Evolutionary conservation across 2,797 vertebrate species (phyloP), one percentile per base, ranked within the genome.

Genomic region (Sebastes matsubarae): DNA sequence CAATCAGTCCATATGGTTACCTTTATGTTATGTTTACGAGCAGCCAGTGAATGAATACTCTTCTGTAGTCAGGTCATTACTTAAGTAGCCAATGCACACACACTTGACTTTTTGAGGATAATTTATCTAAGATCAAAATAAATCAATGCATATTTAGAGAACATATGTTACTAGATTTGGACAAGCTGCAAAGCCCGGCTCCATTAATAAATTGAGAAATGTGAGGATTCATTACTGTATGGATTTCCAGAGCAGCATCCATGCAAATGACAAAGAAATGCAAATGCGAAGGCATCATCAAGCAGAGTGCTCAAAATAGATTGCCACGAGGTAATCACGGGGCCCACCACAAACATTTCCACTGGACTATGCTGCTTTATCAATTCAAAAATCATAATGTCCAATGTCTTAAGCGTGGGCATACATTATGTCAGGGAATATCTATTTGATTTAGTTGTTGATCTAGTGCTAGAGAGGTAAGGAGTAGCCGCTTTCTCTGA

Each of bases 131-230:
- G 78, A 82, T 82, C 89, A 79, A 93, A 94, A 95, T 94, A 95
- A 96, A 96, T 96, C 95, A 95, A 95, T 96, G 93, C 86, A 93
- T 94, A 93, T 94, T 94, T 95, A 93, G 90, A 89, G 86, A 95
- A 94, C 93, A 94, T 94, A 93, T 94, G 95, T 95, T 96, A 87
- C 93, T 83, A 91, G 88, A 89, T 92, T 82, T 88, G 89, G 94
- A 94, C 89, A 93, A 93, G 91, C 90, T 93, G 88, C 89, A 93
- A 92, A 91, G 87, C 83, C 88, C 55, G 68, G 69, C 69, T 94
- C 95, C 95, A 96, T 96, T 96, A 95, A 95, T 96, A 95, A 94
- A 96, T 96, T 96, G 95, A 92, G 93, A 94, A 70, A 94, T 88
- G 93, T 93, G 92, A 92, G 89, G 92, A 93, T 93, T 95, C 94